A percentile compares a stretch with the other conserved stretches of the same genome.
phyloP scores from a whole-genome alignment of 1,140 invertebrate genomes.

The Diprion similis region DNA sequence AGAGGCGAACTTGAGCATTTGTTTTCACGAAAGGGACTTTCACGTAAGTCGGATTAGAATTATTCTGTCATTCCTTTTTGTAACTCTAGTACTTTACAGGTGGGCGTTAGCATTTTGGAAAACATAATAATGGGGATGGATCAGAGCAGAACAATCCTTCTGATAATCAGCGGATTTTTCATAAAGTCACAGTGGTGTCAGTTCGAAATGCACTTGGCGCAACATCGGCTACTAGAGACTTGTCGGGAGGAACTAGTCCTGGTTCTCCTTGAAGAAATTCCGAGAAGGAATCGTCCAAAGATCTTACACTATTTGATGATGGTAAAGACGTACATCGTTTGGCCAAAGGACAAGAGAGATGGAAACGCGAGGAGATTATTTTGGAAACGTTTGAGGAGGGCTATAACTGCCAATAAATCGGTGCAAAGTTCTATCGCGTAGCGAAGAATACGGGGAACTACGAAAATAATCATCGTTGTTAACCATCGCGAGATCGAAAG shows the following conservation, averaged over 20 bases:
- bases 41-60: slow-evolving; percentile 52
- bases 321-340: slow-evolving; percentile 70
- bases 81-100: slow-evolving; percentile 47
- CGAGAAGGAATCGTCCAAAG: slow-evolving; percentile 63
- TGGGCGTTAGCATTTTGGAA: slow-evolving; percentile 68
- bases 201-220: slow-evolving; percentile 72
- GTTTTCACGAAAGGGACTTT: slow-evolving; percentile 71
- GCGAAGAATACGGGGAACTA: not conserved
- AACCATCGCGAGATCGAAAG: no score
- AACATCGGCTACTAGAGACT: slow-evolving; percentile 68
- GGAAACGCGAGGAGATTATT: slow-evolving; percentile 30
- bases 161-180: slow-evolving; percentile 67
- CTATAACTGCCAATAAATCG: slow-evolving; percentile 14
- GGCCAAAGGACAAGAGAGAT: slow-evolving; percentile 60
- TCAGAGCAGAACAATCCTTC: slow-evolving; percentile 64
- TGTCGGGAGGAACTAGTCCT: slow-evolving; percentile 67
- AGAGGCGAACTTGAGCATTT: slow-evolving; percentile 63
- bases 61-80: slow-evolving; percentile 16
- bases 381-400: slow-evolving; percentile 37
- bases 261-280: slow-evolving; percentile 70
- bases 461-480: no score
- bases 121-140: slow-evolving; percentile 73
- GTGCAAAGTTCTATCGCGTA: not conserved
- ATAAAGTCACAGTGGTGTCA: slow-evolving; percentile 71
- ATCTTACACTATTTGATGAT: slow-evolving; percentile 69